phyloP scores from a whole-genome alignment of 2,888 invertebrate genomes.

The Alentia gelatinosa region DNA sequence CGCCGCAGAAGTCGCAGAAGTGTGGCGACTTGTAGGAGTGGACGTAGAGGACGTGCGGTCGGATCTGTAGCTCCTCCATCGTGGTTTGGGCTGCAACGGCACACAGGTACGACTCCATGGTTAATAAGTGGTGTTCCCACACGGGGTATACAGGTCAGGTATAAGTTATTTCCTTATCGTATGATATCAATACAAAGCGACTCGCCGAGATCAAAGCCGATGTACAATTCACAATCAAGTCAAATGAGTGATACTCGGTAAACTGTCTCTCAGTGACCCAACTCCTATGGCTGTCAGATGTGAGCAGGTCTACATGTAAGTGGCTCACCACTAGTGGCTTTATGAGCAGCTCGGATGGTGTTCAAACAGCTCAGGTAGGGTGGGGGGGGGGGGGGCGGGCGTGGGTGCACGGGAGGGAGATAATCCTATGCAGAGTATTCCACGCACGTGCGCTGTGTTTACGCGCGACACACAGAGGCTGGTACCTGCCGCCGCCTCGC shows the following conservation, averaged over 20 bases:
- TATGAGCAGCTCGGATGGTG: background rate
- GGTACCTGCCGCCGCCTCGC: too few relatives aligned
- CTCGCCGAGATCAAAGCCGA: too few relatives aligned
- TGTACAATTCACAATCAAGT: too few relatives aligned
- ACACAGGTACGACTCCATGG: conserved; percentile 52
- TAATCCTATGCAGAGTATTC: background rate
- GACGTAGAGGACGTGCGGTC: conserved; percentile 93
- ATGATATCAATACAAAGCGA: too few relatives aligned
- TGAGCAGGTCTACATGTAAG: background rate
- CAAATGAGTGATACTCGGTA: too few relatives aligned
- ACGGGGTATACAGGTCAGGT: too few relatives aligned
- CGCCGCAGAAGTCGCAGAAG: conserved; percentile 99
- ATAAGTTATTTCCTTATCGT: too few relatives aligned
- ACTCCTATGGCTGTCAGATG: background rate
- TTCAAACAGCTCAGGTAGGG: background rate
- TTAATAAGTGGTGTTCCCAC: background rate
- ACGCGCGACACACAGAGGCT: background rate
- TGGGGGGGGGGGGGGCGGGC: background rate
- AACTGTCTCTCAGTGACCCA: background rate
- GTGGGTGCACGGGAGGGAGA: background rate
- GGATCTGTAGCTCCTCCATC: conserved; percentile 80
- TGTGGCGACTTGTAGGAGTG: conserved; percentile 99
- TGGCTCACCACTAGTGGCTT: background rate
- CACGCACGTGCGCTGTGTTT: background rate
- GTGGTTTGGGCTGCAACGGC: conserved; percentile 77